These are phyloP conservation scores for Aleiodes leptofemur DNA, from an alignment of 2,888 invertebrate species.

Conservation along the genomic window DNA sequence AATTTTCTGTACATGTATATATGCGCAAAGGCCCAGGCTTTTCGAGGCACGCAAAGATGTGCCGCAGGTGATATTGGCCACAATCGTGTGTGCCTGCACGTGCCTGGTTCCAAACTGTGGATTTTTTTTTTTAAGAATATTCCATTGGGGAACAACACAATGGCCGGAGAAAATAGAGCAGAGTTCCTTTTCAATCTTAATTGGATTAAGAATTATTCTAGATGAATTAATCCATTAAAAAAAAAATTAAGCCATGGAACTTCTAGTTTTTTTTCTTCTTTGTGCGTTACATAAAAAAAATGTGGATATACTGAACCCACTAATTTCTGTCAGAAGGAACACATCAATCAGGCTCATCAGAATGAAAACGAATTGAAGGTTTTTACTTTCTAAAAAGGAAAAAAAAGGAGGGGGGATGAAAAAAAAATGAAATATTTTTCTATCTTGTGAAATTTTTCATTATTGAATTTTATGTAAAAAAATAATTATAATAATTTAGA, in stretches of 20 bases:
- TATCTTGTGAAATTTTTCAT: too few relatives aligned
- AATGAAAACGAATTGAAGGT: constrained; percentile 2
- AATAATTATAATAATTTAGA: too few relatives aligned
- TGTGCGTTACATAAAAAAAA: not conserved
- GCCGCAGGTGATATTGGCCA: constrained; percentile 48
- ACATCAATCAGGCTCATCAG: not conserved
- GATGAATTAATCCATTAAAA: not conserved
- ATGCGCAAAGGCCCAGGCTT: constrained; percentile 12
- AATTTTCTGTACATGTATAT: constrained; percentile 1
- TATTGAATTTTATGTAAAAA: too few relatives aligned
- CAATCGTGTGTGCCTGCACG: constrained; percentile 49
- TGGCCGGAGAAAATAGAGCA: constrained; percentile 17
- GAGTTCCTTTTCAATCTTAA: constrained; percentile 8
- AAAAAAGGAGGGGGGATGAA: too few relatives aligned
- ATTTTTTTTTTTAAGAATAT: not conserved
- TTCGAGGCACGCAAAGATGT: constrained; percentile 45
- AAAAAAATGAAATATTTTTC: too few relatives aligned
- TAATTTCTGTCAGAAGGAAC: not conserved
- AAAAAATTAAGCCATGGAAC: not conserved
- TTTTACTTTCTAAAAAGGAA: not conserved
- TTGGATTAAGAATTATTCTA: not conserved
- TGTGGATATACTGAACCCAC: not conserved
- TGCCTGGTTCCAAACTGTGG: constrained; percentile 43
- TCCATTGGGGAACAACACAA: constrained; percentile 6
- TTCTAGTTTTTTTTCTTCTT: not conserved